A percentile compares a stretch with the other conserved stretches of the same genome.
These are phyloP conservation scores for Cabera pusaria DNA, from an alignment of 2,888 invertebrate species.

Conservation along the genomic window DNA sequence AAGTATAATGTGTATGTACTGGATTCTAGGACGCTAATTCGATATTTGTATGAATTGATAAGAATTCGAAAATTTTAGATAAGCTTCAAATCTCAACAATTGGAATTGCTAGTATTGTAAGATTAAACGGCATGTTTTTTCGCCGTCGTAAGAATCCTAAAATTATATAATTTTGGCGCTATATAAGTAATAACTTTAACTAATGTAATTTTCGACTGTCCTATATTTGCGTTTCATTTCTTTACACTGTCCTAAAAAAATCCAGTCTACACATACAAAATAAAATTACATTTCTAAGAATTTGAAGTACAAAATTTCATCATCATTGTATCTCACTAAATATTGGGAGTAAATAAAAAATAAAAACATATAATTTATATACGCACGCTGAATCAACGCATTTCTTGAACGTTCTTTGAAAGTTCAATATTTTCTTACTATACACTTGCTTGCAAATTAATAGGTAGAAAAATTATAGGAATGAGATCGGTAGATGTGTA, in stretches of 20 bases:
- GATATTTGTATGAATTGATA: background rate
- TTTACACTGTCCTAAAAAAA: too few relatives aligned
- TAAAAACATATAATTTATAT: background rate
- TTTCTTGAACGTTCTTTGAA: background rate
- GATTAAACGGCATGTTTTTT: too few relatives aligned
- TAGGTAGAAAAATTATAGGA: slow-evolving; percentile 6
- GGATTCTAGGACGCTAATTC: slow-evolving; percentile 1
- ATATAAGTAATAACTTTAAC: too few relatives aligned
- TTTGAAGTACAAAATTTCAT: slow-evolving; percentile 60
- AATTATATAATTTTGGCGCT: too few relatives aligned
- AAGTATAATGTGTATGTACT: slow-evolving; percentile 1
- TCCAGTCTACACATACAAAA: slow-evolving; percentile 1
- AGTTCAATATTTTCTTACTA: slow-evolving; percentile 46
- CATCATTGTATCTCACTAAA: slow-evolving; percentile 11
- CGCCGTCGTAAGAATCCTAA: background rate
- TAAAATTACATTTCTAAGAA: slow-evolving; percentile 40
- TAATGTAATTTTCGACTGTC: too few relatives aligned
- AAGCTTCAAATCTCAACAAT: background rate
- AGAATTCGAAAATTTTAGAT: background rate
- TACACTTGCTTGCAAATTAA: slow-evolving; percentile 47
- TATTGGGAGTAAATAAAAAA: slow-evolving; percentile 1
- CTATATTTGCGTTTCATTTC: too few relatives aligned
- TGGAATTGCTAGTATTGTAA: slow-evolving; percentile 2
- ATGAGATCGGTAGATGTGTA: too few relatives aligned
- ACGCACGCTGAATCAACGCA: slow-evolving; percentile 3